A percentile compares a stretch with the other conserved stretches of the same genome.
Conservation (phyloP, 2,888 invertebrate species). For the Eurytoma adleriae region DNA sequence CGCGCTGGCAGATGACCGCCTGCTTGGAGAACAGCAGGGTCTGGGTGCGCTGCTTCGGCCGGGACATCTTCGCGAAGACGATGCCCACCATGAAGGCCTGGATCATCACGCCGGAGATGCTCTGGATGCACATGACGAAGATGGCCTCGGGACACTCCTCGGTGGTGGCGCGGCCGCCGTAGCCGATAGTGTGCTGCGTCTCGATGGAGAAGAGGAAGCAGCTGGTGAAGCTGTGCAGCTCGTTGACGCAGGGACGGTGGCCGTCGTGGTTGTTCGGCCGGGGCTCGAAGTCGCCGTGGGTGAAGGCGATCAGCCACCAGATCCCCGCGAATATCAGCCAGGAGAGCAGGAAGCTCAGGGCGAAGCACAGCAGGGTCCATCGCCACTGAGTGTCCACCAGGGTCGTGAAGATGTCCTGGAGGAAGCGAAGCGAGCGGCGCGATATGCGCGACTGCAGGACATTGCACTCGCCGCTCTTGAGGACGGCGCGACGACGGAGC, state of each 20-base stretch:
- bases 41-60: slow-evolving; percentile 95
- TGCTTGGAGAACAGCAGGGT: slow-evolving; percentile 94
- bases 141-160: slow-evolving; percentile 96
- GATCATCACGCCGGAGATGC: slow-evolving; percentile 93
- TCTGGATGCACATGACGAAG: slow-evolving; percentile 96
- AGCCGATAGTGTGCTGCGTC: slow-evolving; percentile 97
- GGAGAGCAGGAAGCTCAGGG: slow-evolving; percentile 88
- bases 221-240: slow-evolving; percentile 92
- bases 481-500: slow-evolving; percentile 88
- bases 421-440: slow-evolving; percentile 85
- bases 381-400: slow-evolving; percentile 96
- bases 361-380: slow-evolving; percentile 92
- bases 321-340: slow-evolving; percentile 93
- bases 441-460: slow-evolving; percentile 93
- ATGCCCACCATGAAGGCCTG: slow-evolving; percentile 90
- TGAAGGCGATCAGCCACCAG: slow-evolving; percentile 93
- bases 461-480: slow-evolving; percentile 98
- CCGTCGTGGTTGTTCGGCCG: slow-evolving; percentile 80
- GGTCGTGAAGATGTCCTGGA: slow-evolving; percentile 84
- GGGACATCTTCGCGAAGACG: slow-evolving; percentile 95
- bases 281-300: slow-evolving; percentile 90
- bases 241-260: slow-evolving; percentile 92
- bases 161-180: slow-evolving; percentile 91
- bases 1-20: slow-evolving; percentile 91
- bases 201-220: slow-evolving; percentile 97